Base-by-base conservation (phyloP, 2,113 vertebrate species). In the Neolamprologus falcicula region DNA sequence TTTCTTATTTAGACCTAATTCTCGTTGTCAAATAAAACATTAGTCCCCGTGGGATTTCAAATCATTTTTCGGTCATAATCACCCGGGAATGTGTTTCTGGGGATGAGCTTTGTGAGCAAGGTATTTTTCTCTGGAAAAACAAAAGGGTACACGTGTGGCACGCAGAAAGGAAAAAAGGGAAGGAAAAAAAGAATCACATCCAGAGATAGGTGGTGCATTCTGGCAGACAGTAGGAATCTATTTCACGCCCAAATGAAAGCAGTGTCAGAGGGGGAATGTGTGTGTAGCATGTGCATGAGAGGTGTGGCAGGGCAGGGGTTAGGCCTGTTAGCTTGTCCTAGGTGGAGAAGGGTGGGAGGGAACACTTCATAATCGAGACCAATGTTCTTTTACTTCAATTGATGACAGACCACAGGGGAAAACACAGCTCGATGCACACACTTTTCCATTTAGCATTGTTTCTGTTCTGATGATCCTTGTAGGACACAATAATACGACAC, bases 221-320 rank as follows among this genome's bases (percentile, higher is more conserved):
- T 95, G 95, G 93, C 94, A 95, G 93, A 89, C 91, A 78, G 94
- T 95, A 93, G 94, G 95, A 95, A 95, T 95, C 93, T 92, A 90
- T 94, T 95, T 95, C 95, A 96, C 94, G 87, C 94, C 94, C 93
- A 94, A 94, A 96, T 94, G 94, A 96, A 96, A 94, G 92, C 93
- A 94, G 93, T 93, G 92, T 92, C 90, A 93, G 92, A 93, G 68
- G 87, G 92, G 87, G 93, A 93, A 93, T 94, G 91, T 93, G 91
- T 94, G 92, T 88, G 90, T 87, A 92, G 93, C 89, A 80, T 92
- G 90, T 92, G 92, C 91, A 81, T 80, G 92, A 89, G 92, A 95
- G 95, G 95, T 95, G 95, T 94, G 93, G 94, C 91, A 83, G 90
- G 86, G 93, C 94, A 93, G 89, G 92, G 94, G 94, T 93, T 93